Base-by-base conservation (phyloP, 2,797 vertebrate species). In the Macropus fuliginosus region DNA sequence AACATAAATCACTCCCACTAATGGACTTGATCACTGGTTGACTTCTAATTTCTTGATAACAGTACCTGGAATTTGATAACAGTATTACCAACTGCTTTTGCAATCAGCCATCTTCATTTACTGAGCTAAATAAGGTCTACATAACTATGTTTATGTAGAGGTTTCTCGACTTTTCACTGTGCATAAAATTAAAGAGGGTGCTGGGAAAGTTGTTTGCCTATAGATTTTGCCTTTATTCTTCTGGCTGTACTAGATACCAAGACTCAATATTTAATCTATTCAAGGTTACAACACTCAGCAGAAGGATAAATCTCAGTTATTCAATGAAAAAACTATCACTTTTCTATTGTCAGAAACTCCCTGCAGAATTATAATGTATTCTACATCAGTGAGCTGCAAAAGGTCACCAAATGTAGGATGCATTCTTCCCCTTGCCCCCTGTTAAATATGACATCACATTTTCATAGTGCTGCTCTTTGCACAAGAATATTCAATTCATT, bases 281-380 rank as follows among this genome's bases (percentile, higher is more conserved):
- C 55, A 91, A 90, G 66, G 96, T 95, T 91, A 96, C n/a, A 97
- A 95, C 96, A 95, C 96, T 90, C 29, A 13, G 57, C 0, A 97
- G 92, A 98, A 94, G 56, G 52, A 59, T 89, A 31, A 90, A 95
- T 46, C 89, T 97, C 66, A 94, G 62, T 40, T 91, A 93, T 56
- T 62, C 93, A 74, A 91, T 93, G 91, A 92, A 16, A 56, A 57
- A 52, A 46, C 56, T 93, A 90, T 81, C 89, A 94, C 34, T 87
- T 97, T 96, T 96, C 56, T 92, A 52, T 94, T 95, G 92, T 94
- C 95, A 96, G 92, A 34, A 55, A 95, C 93, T 95, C 96, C 97
- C 81, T 94, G 12, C 56, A 57, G 92, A 92, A 97, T 95, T 94
- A 97, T 98, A 95, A 29, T 50, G 55, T 95, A 95, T 55, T 91